phyloP scores from a whole-genome alignment of 2,797 vertebrate species.

The Chelonia mydas region DNA sequence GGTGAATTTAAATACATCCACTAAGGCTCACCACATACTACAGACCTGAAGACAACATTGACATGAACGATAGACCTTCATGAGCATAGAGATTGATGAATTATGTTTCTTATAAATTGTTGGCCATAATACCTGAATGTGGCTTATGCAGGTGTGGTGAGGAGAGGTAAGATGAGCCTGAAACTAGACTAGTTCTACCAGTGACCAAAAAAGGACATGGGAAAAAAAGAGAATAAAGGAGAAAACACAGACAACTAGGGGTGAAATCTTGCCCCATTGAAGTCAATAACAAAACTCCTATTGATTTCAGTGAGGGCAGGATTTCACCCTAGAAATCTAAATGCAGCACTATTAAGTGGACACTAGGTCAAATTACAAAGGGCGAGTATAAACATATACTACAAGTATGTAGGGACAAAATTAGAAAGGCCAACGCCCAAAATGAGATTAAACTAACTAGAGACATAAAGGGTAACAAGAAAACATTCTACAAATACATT shows the following conservation, averaged over 20 bases:
- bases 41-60: background rate
- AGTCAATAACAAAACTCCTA: background rate
- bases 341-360: background rate
- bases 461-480: no score
- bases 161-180: background rate
- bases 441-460: no score
- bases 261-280: background rate
- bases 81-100: background rate
- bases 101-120: background rate
- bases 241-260: background rate
- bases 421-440: no score
- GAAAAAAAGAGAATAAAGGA: background rate
- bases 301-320: background rate
- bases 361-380: no score
- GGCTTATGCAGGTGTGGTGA: background rate
- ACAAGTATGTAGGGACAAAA: no score
- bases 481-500: no score
- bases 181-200: background rate
- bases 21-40: background rate
- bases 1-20: background rate
- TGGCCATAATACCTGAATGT: background rate
- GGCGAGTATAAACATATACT: no score
- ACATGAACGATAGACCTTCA: background rate
- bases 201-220: background rate
- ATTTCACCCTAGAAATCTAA: background rate